Conservation (phyloP, 2,797 vertebrate genomes). For the Takifugu rubripes region DNA sequence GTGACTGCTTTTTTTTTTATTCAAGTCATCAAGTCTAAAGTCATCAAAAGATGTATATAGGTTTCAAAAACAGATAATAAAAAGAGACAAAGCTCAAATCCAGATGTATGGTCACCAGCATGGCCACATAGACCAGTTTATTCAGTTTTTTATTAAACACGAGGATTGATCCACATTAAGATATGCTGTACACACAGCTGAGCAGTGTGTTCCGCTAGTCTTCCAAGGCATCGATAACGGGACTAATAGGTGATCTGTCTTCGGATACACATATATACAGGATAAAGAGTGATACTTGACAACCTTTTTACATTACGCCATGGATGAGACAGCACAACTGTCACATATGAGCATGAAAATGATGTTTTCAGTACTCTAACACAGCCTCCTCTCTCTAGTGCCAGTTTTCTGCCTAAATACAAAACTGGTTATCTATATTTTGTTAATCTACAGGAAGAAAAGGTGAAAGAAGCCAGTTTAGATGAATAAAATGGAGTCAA, state of each 20-base stretch:
- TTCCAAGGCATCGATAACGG: conserved; percentile 54
- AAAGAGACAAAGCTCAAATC: conserved; percentile 25
- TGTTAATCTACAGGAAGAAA: conserved; percentile 27
- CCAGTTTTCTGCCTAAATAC: conserved; percentile 23
- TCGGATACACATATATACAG: conserved; percentile 70
- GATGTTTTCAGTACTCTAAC: conserved; percentile 32
- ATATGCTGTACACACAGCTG: conserved; percentile 63
- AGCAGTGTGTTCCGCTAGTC: conserved; percentile 55
- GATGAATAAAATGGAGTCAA: conserved; percentile 44
- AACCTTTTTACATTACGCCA: conserved; percentile 52
- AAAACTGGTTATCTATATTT: conserved; percentile 17
- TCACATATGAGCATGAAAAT: conserved; percentile 67
- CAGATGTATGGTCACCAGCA: conserved; percentile 50
- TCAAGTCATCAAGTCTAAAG: background rate
- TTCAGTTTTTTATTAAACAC: conserved; percentile 74
- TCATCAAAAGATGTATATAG: no score
- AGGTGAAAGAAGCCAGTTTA: conserved; percentile 36
- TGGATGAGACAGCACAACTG: conserved; percentile 70
- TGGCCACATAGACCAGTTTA: conserved; percentile 62
- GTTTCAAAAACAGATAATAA: background rate
- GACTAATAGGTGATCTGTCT: conserved; percentile 66
- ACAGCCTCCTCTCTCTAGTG: conserved; percentile 20
- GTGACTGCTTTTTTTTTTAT: background rate
- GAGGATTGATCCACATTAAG: conserved; percentile 69
- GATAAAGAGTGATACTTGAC: conserved; percentile 65